Conservation (phyloP, 1,140 invertebrate genomes). For the Bombyx mandarina region DNA sequence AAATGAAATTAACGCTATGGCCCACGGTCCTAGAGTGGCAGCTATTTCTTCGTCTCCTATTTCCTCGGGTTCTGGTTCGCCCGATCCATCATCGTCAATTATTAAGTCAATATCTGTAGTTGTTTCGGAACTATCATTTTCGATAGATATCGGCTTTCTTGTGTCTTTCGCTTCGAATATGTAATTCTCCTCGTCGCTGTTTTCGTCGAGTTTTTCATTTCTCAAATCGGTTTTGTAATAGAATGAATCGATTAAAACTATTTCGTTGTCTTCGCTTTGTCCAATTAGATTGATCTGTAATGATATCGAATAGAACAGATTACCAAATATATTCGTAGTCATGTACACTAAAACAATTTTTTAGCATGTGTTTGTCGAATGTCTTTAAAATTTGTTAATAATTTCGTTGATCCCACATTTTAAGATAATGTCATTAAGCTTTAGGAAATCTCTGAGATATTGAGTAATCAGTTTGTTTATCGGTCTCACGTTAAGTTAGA, state of each 20-base stretch:
- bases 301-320: not conserved
- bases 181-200: not conserved
- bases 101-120: not conserved
- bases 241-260: conserved; percentile 20
- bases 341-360: no score
- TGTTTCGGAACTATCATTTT: not conserved
- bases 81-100: not conserved
- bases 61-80: no score
- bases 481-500: no score
- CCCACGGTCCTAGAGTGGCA: conserved; percentile 11
- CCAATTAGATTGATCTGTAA: conserved; percentile 5
- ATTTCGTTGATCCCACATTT: no score
- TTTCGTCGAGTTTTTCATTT: not conserved
- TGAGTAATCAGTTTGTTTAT: no score
- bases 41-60: not conserved
- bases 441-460: no score
- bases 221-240: conserved; percentile 1
- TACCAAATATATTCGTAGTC: no score
- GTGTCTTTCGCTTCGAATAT: no score
- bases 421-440: no score
- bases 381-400: no score
- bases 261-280: conserved; percentile 11
- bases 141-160: no score
- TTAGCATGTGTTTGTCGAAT: no score
- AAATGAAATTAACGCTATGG: conserved; percentile 24